phyloP scores from a whole-genome alignment of 2,888 invertebrate genomes.

The Apomyelois bistriatella region DNA sequence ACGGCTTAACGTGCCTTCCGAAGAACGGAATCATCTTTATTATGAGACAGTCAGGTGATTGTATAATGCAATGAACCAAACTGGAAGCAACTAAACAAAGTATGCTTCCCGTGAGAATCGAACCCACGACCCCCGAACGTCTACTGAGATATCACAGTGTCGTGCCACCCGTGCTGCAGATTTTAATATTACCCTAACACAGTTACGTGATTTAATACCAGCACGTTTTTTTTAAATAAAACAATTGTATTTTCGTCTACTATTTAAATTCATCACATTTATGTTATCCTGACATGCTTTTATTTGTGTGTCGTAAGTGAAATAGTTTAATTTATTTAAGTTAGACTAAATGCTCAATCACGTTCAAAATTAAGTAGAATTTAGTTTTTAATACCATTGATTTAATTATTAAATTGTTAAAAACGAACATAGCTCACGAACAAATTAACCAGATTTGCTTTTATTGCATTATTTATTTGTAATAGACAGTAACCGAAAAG shows the following conservation, averaged over 20 bases:
- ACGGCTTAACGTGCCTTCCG: too few species aligned
- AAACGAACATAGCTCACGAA: constrained; percentile 17
- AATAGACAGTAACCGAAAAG: neutral
- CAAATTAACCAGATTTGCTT: constrained; percentile 13
- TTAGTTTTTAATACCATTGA: constrained; percentile 16
- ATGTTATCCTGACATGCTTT: neutral
- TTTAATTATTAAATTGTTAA: constrained; percentile 14
- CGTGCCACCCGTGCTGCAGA: neutral
- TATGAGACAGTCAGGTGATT: too few species aligned
- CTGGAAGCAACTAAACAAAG: too few species aligned
- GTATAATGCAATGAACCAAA: too few species aligned
- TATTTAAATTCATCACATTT: constrained; percentile 7
- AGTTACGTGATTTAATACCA: too few species aligned
- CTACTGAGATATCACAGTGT: too few species aligned
- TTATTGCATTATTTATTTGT: constrained; percentile 13
- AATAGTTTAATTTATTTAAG: constrained; percentile 7
- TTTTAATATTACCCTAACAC: too few species aligned
- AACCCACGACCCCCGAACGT: too few species aligned
- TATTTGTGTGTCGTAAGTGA: neutral
- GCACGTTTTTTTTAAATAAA: neutral
- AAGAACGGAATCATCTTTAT: too few species aligned
- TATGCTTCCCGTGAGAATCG: too few species aligned
- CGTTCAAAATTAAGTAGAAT: constrained; percentile 14
- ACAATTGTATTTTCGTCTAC: neutral
- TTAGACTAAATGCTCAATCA: constrained; percentile 17